Evolutionary conservation across 2,797 vertebrate species (phyloP).

Genomic region (Platalea minor): DNA sequence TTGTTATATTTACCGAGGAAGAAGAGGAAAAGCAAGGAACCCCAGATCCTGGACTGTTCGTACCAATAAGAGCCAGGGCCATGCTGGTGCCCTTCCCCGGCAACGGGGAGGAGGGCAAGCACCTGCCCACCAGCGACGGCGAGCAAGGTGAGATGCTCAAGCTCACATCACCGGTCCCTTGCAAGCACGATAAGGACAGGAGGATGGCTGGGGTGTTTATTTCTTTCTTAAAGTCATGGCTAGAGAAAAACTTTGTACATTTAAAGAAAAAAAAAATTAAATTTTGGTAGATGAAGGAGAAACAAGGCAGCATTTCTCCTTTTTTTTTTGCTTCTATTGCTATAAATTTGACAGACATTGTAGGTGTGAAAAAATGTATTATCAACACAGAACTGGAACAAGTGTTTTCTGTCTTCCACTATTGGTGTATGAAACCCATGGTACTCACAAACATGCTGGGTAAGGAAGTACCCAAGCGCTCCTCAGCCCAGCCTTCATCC

Average conservation of each 20-base stretch:
- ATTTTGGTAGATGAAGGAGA: background rate
- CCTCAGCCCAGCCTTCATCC: background rate
- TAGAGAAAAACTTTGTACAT: background rate
- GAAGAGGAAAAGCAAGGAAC: background rate
- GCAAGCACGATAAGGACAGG: background rate
- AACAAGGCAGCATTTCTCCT: background rate
- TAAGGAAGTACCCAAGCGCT: background rate
- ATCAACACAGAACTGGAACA: background rate
- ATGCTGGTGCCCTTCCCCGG: background rate
- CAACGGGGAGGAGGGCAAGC: background rate
- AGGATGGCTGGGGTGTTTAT: accelerated
- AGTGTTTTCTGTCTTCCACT: background rate
- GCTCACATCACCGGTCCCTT: background rate
- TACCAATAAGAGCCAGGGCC: accelerated
- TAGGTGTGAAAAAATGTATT: background rate
- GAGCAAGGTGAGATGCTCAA: background rate
- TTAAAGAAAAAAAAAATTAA: background rate
- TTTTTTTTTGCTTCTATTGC: background rate
- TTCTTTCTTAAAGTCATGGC: background rate
- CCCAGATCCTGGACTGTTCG: accelerated
- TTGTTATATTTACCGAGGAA: background rate
- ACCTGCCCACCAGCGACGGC: background rate
- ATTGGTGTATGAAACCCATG: background rate
- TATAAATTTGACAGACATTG: background rate
- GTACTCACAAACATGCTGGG: accelerated